phyloP scores from a whole-genome alignment of 2,113 vertebrate genomes.

The Raja brachyura region DNA sequence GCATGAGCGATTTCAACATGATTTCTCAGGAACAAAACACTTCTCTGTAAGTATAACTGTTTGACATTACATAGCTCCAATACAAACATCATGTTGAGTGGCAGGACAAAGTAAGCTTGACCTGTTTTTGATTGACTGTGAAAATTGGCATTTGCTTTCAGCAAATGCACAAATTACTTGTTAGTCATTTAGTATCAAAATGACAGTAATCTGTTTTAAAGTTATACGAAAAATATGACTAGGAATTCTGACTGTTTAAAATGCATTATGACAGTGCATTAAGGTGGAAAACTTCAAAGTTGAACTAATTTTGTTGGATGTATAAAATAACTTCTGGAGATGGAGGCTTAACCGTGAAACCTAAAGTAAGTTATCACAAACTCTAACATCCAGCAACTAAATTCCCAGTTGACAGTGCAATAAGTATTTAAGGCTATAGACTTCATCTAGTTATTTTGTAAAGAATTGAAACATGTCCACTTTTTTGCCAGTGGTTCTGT shows the following conservation, averaged over 20 bases:
- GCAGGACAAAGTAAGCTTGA: slow-evolving; percentile 26
- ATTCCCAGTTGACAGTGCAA: background rate
- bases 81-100: slow-evolving; percentile 3
- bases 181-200: slow-evolving; percentile 13
- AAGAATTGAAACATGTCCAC: too few species aligned
- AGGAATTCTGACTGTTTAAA: background rate
- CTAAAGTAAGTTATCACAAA: background rate
- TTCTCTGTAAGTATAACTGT: background rate
- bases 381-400: background rate
- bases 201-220: slow-evolving; percentile 29
- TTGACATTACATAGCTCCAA: background rate
- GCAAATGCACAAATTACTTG: slow-evolving; percentile 28
- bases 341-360: background rate
- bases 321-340: background rate
- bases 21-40: background rate
- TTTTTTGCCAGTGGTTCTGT: too few species aligned
- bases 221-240: background rate
- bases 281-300: background rate
- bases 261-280: background rate
- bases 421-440: background rate
- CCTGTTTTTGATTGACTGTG: slow-evolving; percentile 33
- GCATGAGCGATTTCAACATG: background rate
- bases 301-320: too few species aligned
- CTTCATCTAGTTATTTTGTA: background rate
- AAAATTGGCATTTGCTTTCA: slow-evolving; percentile 34